phyloP scores from a whole-genome alignment of 2,888 invertebrate species.

The Chrysolina oricalcia region DNA sequence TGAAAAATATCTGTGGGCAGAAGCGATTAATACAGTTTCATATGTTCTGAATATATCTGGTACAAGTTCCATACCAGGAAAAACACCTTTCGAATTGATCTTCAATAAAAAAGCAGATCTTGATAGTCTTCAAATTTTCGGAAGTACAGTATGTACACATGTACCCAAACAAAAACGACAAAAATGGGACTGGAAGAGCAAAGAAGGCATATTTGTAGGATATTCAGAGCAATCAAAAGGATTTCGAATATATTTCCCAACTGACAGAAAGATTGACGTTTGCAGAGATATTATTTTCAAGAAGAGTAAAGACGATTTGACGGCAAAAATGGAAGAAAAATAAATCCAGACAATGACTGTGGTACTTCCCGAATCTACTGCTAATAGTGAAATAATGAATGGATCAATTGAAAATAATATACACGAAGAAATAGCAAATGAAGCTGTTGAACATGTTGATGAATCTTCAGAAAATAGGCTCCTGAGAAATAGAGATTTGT shows the following conservation, averaged over 20 bases:
- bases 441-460: not conserved
- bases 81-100: not conserved
- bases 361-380: too few species aligned
- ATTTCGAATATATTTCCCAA: too few species aligned
- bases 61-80: not conserved
- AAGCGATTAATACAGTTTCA: not conserved
- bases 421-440: not conserved
- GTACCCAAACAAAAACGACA: not conserved
- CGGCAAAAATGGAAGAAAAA: not conserved
- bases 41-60: not conserved
- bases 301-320: not conserved
- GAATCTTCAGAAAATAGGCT: not conserved
- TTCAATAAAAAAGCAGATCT: not conserved
- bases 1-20: not conserved
- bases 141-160: not conserved
- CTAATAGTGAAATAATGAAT: not conserved
- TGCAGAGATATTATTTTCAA: not conserved
- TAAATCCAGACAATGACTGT: too few species aligned
- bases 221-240: too few species aligned
- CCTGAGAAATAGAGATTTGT: not conserved
- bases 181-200: conserved; percentile 2
- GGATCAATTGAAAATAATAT: not conserved
- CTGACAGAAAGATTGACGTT: too few species aligned
- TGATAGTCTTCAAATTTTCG: not conserved
- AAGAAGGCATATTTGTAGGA: not conserved